phyloP scores from a whole-genome alignment of 1,140 invertebrate species.

The Agrypnia vestita region DNA sequence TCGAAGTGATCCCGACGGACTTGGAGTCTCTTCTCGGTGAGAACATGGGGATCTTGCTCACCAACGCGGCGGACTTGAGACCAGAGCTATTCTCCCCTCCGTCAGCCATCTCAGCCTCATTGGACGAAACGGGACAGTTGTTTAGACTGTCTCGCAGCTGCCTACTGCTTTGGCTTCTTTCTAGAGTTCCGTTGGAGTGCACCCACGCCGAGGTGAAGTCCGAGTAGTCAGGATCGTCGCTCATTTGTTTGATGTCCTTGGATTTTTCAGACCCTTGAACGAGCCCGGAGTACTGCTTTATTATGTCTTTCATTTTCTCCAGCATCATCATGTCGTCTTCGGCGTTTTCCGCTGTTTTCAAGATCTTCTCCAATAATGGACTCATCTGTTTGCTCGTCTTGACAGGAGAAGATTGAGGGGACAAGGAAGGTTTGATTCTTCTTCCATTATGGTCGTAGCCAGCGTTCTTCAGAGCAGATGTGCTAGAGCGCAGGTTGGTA shows the following conservation, averaged over 20 bases:
- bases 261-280: conserved; percentile 65
- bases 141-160: conserved; percentile 64
- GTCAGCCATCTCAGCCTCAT: conserved; percentile 49
- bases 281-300: conserved; percentile 77
- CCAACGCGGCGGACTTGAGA: conserved; percentile 65
- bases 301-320: conserved; percentile 81
- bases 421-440: conserved; percentile 48
- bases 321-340: conserved; percentile 80
- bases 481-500: conserved; percentile 76
- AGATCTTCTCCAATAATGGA: conserved; percentile 80
- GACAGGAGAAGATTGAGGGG: conserved; percentile 71
- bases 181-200: conserved; percentile 80
- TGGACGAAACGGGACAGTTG: conserved; percentile 55
- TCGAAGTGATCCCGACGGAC: conserved; percentile 67
- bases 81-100: conserved; percentile 57
- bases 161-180: conserved; percentile 71
- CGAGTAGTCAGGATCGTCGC: conserved; percentile 76
- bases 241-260: conserved; percentile 67
- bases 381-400: conserved; percentile 73
- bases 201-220: conserved; percentile 83
- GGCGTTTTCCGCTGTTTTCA: conserved; percentile 79
- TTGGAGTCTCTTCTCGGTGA: conserved; percentile 75
- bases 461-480: conserved; percentile 69
- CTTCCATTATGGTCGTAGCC: conserved; percentile 74
- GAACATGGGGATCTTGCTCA: conserved; percentile 63